A percentile compares a stretch with the other conserved stretches of the same genome.
These are phyloP conservation scores for Furcula furcula DNA, from an alignment of 2,888 invertebrate genomes.

Conservation along the genomic window DNA sequence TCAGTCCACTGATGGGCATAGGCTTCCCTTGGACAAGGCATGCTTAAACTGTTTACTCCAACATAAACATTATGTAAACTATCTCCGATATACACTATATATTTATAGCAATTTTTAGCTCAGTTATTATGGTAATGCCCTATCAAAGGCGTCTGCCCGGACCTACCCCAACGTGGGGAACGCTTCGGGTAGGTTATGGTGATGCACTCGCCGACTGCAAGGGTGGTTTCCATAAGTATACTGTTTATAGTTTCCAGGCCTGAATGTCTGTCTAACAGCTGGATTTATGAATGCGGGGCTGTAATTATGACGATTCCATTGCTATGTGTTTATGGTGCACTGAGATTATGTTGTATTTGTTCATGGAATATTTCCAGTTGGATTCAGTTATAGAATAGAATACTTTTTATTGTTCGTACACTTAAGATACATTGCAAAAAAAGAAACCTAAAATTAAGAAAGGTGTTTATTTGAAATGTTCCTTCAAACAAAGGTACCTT, in stretches of 20 bases:
- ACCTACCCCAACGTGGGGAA: constrained; percentile 71
- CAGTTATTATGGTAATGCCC: constrained; percentile 67
- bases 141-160: constrained; percentile 68
- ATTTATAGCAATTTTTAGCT: constrained; percentile 38
- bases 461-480: too few species aligned
- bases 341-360: too few species aligned
- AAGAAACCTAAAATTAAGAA: too few species aligned
- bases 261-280: constrained; percentile 64
- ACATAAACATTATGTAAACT: not conserved
- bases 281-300: constrained; percentile 67
- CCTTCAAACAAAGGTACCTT: too few species aligned
- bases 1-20: too few species aligned
- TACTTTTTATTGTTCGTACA: too few species aligned
- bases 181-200: constrained; percentile 75
- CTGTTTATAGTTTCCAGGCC: constrained; percentile 52
- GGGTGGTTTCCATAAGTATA: constrained; percentile 73
- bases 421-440: too few species aligned
- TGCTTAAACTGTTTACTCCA: too few species aligned
- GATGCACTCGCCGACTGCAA: constrained; percentile 73
- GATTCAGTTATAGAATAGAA: too few species aligned
- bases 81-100: constrained; percentile 23
- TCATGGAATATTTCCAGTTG: too few species aligned
- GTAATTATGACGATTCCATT: constrained; percentile 61
- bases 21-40: too few species aligned
- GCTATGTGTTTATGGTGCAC: constrained; percentile 32